Conservation (phyloP, 2,113 vertebrate species). For the Calidris pugnax region DNA sequence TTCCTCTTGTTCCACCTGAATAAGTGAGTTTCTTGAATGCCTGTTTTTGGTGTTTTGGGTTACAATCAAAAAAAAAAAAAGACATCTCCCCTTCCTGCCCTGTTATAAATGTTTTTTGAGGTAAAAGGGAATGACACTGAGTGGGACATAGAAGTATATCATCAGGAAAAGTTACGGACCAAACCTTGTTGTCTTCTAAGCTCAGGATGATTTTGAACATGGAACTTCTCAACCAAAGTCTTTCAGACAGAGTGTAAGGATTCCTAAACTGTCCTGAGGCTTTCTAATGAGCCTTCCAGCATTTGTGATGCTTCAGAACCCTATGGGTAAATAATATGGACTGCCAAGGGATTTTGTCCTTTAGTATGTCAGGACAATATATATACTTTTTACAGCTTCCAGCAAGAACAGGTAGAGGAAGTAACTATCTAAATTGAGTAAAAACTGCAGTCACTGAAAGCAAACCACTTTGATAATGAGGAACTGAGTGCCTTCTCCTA, state of each 20-base stretch:
- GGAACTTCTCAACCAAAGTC: neutral
- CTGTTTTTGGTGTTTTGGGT: neutral
- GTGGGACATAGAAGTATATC: neutral
- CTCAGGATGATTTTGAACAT: neutral
- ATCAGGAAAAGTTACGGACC: neutral
- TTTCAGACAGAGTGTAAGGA: neutral
- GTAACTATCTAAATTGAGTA: neutral
- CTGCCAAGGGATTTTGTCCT: neutral
- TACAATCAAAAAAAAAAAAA: neutral
- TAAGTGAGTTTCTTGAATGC: neutral
- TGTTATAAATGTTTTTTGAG: no score
- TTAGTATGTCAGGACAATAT: neutral
- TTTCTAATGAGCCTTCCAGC: neutral
- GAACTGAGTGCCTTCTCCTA: neutral
- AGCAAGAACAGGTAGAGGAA: neutral
- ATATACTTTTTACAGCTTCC: neutral
- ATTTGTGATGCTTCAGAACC: neutral
- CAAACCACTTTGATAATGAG: neutral
- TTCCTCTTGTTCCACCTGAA: neutral
- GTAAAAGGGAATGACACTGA: no score
- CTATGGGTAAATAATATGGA: neutral
- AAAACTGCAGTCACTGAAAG: neutral
- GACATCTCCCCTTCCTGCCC: no score
- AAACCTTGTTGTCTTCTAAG: neutral
- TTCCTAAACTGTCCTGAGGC: neutral